Percentiles rank a stretch among this genome's conserved stretches.
Conservation (phyloP, 2,888 invertebrate genomes). For the Dendrolimus pini region DNA sequence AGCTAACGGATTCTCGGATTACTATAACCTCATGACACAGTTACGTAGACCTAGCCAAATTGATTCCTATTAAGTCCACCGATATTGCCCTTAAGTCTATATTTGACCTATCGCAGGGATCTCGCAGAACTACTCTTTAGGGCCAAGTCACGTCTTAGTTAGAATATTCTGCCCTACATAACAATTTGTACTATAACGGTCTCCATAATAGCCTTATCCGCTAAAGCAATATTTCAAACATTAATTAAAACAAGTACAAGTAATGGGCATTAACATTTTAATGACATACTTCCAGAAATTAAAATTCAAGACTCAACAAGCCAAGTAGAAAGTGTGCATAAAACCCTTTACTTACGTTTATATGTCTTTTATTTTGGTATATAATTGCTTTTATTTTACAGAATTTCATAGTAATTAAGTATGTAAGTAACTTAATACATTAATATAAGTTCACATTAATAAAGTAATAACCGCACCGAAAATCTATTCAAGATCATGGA, state of each 20-base stretch:
- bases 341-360: neutral
- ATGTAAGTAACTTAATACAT: too few species aligned
- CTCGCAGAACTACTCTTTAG: neutral
- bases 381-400: neutral
- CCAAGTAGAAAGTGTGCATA: neutral
- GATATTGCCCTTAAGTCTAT: conserved; percentile 26
- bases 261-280: neutral
- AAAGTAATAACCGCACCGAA: too few species aligned
- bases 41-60: conserved; percentile 54
- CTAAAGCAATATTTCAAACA: neutral
- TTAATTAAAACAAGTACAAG: neutral
- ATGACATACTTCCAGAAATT: neutral
- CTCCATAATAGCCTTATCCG: neutral
- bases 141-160: neutral
- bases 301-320: neutral
- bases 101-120: conserved; percentile 7
- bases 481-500: too few species aligned
- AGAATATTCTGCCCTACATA: neutral
- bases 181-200: neutral
- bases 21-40: conserved; percentile 67
- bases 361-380: neutral
- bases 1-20: conserved; percentile 57
- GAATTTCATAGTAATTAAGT: neutral
- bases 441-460: too few species aligned
- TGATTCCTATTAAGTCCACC: conserved; percentile 48